Base-by-base conservation (phyloP, 2,888 invertebrate genomes). In the Pyrrhia umbra region DNA sequence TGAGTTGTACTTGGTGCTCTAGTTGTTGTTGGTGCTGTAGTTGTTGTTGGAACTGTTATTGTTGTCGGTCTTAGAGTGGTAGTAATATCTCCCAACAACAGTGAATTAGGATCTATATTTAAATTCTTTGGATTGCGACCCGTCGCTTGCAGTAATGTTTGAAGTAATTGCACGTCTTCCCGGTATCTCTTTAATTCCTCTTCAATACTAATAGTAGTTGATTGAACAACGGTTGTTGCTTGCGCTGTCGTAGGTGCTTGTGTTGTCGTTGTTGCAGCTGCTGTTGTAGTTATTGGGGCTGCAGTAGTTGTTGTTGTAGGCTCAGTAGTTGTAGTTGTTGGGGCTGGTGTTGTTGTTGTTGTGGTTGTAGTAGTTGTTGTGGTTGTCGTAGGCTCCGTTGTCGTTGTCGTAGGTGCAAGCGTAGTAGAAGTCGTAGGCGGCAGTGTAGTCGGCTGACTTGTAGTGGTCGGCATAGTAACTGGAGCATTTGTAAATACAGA, bases 61-160 rank as follows among this genome's bases (percentile, higher is more conserved):
- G 85, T 85, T 42, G 80, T 77, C 15, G 77, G 76, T 54, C 50
- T 80, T 43, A 79, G 72, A 39, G 83, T 81, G 6, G 85, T 84
- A 15, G 68, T 84, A 5, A 77, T 30, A 56, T 78, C 81, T 47
- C 69, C 72, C 49, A 79, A 62, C 6, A 78, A 71, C 20, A 81
- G 61, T 40, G 81, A 52, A 77, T 87, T 86, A 9, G 76, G 68
- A 51, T 81, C 85, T 55, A 80, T 78, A 68, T 87, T 83, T 34
- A 85, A 73, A 63, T 88, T 91, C 83, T 92, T 92, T 20, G 94
- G 92, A 82, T 90, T 92, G 54, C 94, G 92, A 59, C 89, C 91
- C 10, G 88, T 88, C 72, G 91, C 85, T 85, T 85, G 81, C 72
- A 91, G 68, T 68, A 92, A 79, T 8, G 82, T 78, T 73, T 90